phyloP scores from a whole-genome alignment of 1,140 invertebrate species.

The Macrotrachela quadricornifera region DNA sequence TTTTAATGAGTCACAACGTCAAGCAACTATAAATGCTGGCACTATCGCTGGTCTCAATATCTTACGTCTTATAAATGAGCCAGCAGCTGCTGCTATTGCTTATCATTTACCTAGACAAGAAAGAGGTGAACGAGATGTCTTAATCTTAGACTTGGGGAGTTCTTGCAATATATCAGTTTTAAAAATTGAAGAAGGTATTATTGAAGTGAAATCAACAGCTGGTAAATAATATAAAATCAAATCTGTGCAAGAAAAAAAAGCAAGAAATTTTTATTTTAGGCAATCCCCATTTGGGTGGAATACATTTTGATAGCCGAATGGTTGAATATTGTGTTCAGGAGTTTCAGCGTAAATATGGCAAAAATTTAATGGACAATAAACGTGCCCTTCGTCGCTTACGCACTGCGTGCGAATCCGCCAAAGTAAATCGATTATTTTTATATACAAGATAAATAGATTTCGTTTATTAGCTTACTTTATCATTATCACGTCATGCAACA shows the following conservation, averaged over 20 bases:
- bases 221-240: constrained; percentile 92
- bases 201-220: constrained; percentile 84
- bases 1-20: no score
- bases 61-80: no score
- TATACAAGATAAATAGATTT: no score
- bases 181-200: constrained; percentile 77
- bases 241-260: constrained; percentile 83
- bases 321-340: no score
- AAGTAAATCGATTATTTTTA: constrained; percentile 58
- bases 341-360: no score
- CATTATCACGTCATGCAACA: no score
- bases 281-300: no score
- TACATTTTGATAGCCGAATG: no score
- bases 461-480: no score
- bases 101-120: constrained; percentile 32
- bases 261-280: constrained; percentile 82
- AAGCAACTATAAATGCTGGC: no score
- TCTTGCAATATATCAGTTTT: constrained; percentile 88
- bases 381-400: constrained; percentile 68
- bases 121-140: constrained; percentile 31
- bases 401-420: constrained; percentile 80
- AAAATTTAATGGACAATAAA: constrained; percentile 68
- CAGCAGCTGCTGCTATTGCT: constrained; percentile 31
- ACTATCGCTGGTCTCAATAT: no score
- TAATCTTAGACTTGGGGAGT: constrained; percentile 73